Evolutionary conservation across 2,113 vertebrate genomes (phyloP).

Genomic region (Sterrhoptilus dennistouni): DNA sequence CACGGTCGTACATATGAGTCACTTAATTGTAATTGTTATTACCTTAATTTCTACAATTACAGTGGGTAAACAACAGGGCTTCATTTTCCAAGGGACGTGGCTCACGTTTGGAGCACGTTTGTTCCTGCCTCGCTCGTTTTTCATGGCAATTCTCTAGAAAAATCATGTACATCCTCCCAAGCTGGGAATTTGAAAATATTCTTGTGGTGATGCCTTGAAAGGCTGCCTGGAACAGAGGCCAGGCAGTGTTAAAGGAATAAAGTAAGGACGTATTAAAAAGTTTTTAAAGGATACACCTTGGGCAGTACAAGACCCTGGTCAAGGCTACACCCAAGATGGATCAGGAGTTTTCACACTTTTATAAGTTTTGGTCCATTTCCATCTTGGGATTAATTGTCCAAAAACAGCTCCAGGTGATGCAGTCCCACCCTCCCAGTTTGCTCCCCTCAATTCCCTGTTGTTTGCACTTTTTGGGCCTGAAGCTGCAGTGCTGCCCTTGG

Average conservation of each 20-base stretch:
- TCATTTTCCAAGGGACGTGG: background rate
- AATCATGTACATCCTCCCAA: background rate
- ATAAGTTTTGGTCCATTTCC: background rate
- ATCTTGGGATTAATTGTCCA: background rate
- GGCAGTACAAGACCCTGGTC: background rate
- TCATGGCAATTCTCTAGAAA: background rate
- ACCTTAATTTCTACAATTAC: slow-evolving; percentile 37
- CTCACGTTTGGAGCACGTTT: background rate
- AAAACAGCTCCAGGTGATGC: background rate
- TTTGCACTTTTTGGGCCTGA: background rate
- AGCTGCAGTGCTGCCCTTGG: background rate
- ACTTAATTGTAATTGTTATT: slow-evolving; percentile 56
- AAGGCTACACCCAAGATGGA: background rate
- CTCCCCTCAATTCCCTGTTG: background rate
- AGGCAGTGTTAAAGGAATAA: background rate
- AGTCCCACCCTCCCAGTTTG: background rate
- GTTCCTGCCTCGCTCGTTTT: background rate
- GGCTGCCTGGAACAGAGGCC: background rate
- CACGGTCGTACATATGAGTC: slow-evolving; percentile 14
- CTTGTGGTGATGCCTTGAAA: background rate
- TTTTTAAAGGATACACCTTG: background rate
- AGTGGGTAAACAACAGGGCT: slow-evolving; percentile 9
- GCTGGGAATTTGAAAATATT: background rate
- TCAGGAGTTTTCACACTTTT: background rate
- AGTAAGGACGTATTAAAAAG: background rate